Evolutionary conservation across 1,140 invertebrate genomes (phyloP), one percentile per base, ranked within the genome.

Genomic region (Ctenoplectra terminalis): DNA sequence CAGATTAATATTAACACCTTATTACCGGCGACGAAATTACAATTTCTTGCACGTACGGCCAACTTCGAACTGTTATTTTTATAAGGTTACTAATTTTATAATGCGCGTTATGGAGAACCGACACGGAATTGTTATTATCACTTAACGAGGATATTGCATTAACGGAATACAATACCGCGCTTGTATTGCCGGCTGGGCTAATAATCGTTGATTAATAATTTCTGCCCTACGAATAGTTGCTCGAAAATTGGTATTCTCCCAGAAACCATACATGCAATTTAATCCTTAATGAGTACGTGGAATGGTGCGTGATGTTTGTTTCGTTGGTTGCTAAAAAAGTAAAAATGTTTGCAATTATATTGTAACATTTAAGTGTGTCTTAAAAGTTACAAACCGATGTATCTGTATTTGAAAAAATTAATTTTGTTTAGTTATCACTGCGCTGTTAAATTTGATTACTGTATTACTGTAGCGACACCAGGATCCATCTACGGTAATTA

Each of bases 1-100:
- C 31, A 9, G 26, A 71, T 79, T 71, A 79, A 79, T 72, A 79
- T 71, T 79, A 79, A 71, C 76, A 79, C 76, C 67, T 61, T 61
- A 72, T 79, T 72, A 79, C 29, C 31, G 5, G 26, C 43, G 23
- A 20, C 31, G 31, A 70, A 34, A 61, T 78, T 71, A 61, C 43
- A 79, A 71, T 79, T 61, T 76, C 63, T 26, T 13, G n/a, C 43
- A 26, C 7, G 23, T 34, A 23, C 20, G n/a, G 4, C n/a, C n/a
- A 50, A 71, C 54, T 61, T n/a, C 29, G 4, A 48, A 58, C 31
- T 23, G 54, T 60, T 70, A 50, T 50, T 78, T 70, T 78, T 50
- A n/a, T n/a, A 69, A 69, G 29, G n/a, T 48, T 37, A 46, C 26
- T 46, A 46, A 58, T 77, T 69, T 67, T 69, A 64, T 40, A 40